Evolutionary conservation across 2,888 invertebrate genomes (phyloP).

Genomic region (Hirtodrosophila cameraria): DNA sequence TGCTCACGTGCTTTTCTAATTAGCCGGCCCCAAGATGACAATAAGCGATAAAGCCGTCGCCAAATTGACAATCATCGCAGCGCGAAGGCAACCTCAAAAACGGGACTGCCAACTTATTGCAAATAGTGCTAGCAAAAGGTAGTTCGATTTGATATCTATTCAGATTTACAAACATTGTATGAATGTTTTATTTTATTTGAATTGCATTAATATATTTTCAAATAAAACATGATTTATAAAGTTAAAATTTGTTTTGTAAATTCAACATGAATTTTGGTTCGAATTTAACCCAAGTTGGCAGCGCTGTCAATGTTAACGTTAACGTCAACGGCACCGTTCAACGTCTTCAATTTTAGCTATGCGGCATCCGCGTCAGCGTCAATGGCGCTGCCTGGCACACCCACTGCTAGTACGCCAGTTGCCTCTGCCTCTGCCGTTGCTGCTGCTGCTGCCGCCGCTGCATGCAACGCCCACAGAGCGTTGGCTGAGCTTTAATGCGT

Average conservation of each 20-base stretch:
- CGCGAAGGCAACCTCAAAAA: background rate
- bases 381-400: constrained; percentile 51
- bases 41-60: constrained; percentile 72
- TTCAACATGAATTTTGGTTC: too few species aligned
- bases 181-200: too few species aligned
- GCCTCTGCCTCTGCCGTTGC: constrained; percentile 9
- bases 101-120: constrained; percentile 26
- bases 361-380: constrained; percentile 44
- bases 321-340: constrained; percentile 15
- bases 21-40: constrained; percentile 69
- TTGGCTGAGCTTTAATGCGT: constrained; percentile 75
- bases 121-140: background rate
- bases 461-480: constrained; percentile 65
- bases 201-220: too few species aligned
- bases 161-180: too few species aligned
- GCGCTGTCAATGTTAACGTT: constrained; percentile 22
- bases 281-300: constrained; percentile 35
- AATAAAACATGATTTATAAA: too few species aligned
- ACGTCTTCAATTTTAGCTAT: constrained; percentile 28
- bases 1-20: constrained; percentile 78
- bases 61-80: constrained; percentile 80
- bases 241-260: too few species aligned
- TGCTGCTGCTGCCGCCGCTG: constrained; percentile 38
- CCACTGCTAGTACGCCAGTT: constrained; percentile 43
- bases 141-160: too few species aligned